These are phyloP conservation scores for Drosophila ercepeae DNA, from an alignment of 1,140 invertebrate genomes.

Conservation along the genomic window DNA sequence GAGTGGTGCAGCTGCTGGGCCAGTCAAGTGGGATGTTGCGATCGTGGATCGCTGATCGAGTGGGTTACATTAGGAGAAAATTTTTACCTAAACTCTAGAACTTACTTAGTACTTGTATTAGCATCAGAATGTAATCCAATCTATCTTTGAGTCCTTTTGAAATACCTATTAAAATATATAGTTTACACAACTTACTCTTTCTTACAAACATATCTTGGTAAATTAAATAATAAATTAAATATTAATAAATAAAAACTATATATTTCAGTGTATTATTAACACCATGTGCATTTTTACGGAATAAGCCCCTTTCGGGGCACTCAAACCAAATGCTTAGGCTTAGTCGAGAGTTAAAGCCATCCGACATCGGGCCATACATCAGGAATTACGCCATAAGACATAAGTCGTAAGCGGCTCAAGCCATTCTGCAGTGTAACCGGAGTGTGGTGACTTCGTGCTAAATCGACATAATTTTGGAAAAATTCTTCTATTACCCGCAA, in stretches of 20 bases:
- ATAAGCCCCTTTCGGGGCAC: slow-evolving; percentile 46
- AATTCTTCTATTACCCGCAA: slow-evolving; percentile 54
- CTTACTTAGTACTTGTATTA: too few relatives aligned
- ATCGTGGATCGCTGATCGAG: slow-evolving; percentile 24
- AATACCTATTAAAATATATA: neutral
- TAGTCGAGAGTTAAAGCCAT: slow-evolving; percentile 21
- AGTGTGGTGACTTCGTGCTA: slow-evolving; percentile 53
- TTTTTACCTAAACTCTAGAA: too few relatives aligned
- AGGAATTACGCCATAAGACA: slow-evolving; percentile 28
- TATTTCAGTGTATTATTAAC: neutral
- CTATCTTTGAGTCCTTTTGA: too few relatives aligned
- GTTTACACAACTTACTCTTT: neutral
- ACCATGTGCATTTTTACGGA: slow-evolving; percentile 44
- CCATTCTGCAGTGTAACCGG: slow-evolving; percentile 55
- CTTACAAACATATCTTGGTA: neutral
- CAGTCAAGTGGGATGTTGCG: slow-evolving; percentile 43
- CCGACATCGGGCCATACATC: slow-evolving; percentile 21
- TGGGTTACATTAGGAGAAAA: slow-evolving; percentile 10
- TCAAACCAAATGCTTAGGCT: slow-evolving; percentile 54
- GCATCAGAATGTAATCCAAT: too few relatives aligned
- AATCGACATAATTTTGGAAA: slow-evolving; percentile 50
- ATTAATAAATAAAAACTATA: neutral
- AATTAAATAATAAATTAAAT: neutral
- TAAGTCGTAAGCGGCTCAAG: slow-evolving; percentile 43
- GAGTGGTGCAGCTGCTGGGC: slow-evolving; percentile 47